A percentile compares a stretch with the other conserved stretches of the same genome.
phyloP scores from a whole-genome alignment of 2,113 vertebrate genomes.

The Mustela nigripes region DNA sequence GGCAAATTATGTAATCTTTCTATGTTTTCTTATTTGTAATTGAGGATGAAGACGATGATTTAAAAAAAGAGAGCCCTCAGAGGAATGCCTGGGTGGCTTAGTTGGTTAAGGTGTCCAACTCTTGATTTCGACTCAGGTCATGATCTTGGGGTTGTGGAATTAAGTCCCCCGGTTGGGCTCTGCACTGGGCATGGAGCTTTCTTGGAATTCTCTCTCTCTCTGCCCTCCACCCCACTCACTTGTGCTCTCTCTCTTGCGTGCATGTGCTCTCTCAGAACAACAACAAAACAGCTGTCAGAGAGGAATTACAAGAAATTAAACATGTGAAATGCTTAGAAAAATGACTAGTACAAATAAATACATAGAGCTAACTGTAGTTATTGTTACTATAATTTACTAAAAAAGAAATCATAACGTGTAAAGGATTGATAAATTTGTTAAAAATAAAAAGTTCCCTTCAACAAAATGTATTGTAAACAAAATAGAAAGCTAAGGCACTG shows the following conservation, averaged over 20 bases:
- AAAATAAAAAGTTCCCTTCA: not conserved
- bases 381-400: slow-evolving; percentile 15
- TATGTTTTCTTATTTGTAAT: slow-evolving; percentile 45
- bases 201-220: not conserved
- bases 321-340: slow-evolving; percentile 10
- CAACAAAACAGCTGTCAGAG: not conserved
- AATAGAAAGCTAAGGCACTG: not conserved
- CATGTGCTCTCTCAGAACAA: not conserved
- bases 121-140: not conserved
- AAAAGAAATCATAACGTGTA: not conserved
- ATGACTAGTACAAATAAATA: not conserved
- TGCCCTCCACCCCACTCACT: not conserved
- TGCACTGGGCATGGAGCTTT: not conserved
- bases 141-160: not conserved
- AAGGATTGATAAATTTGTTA: slow-evolving; percentile 23
- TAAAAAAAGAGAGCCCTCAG: not conserved
- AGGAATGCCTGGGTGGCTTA: not conserved
- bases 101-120: not conserved
- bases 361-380: not conserved
- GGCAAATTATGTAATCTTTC: not conserved
- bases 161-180: not conserved
- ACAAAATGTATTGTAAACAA: not conserved
- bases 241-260: not conserved
- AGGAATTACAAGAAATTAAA: not conserved
- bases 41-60: not conserved